Conservation (phyloP, 2,888 invertebrate species). For the Spodoptera littoralis region DNA sequence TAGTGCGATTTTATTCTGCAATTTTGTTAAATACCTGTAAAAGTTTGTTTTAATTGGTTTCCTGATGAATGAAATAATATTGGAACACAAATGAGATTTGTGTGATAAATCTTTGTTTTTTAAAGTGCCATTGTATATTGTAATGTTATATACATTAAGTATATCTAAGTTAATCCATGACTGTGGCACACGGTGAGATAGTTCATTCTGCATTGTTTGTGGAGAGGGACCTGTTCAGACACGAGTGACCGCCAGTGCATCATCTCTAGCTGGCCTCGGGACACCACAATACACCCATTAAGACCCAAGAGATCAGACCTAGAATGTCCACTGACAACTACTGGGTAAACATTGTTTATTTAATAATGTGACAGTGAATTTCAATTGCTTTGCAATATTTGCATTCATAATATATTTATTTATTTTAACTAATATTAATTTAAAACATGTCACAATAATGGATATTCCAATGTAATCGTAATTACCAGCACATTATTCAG, state of each 20-base stretch:
- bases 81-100: constrained; percentile 47
- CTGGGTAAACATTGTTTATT: too few species aligned
- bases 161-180: constrained; percentile 63
- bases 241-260: too few species aligned
- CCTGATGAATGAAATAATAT: constrained; percentile 22
- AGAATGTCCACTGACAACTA: too few species aligned
- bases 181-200: constrained; percentile 53
- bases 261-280: too few species aligned
- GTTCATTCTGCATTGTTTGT: constrained; percentile 37
- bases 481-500: not conserved
- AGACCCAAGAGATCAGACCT: too few species aligned
- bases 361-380: too few species aligned
- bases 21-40: constrained; percentile 2
- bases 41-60: constrained; percentile 17
- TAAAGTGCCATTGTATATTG: constrained; percentile 58
- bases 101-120: constrained; percentile 47
- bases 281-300: too few species aligned
- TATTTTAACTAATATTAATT: too few species aligned
- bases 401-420: too few species aligned
- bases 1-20: not conserved
- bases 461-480: too few species aligned
- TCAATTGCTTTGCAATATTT: too few species aligned
- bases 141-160: constrained; percentile 57
- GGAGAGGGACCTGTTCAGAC: constrained; percentile 14
- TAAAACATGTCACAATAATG: too few species aligned